These are phyloP conservation scores for Nephrotoma appendiculata DNA, from an alignment of 2,888 invertebrate genomes.

Conservation along the genomic window DNA sequence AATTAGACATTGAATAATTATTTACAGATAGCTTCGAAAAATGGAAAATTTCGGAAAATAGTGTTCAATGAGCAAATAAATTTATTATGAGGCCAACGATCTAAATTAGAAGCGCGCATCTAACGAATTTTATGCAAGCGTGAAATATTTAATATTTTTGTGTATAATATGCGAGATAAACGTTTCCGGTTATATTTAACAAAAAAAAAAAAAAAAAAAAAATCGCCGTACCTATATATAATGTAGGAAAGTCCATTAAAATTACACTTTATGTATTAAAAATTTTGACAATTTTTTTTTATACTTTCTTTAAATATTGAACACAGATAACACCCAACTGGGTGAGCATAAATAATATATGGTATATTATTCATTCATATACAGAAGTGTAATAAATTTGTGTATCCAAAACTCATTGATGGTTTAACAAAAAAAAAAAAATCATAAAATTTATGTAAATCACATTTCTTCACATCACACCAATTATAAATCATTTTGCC, in stretches of 20 bases:
- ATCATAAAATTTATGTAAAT: neutral
- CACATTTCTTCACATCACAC: neutral
- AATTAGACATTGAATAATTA: too few relatives aligned
- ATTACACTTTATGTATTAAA: neutral
- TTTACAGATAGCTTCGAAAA: too few relatives aligned
- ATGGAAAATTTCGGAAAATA: too few relatives aligned
- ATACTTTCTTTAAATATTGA: neutral
- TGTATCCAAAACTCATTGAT: neutral
- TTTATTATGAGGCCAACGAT: neutral
- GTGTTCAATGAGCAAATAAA: neutral
- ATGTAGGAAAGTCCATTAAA: neutral
- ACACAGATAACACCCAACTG: neutral
- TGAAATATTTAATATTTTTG: neutral
- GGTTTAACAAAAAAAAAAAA: neutral
- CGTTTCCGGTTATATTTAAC: neutral
- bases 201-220: neutral
- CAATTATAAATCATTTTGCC: neutral
- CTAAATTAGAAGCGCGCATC: neutral
- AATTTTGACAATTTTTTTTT: neutral
- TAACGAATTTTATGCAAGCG: neutral
- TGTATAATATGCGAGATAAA: neutral
- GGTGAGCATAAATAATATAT: neutral
- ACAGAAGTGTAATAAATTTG: neutral
- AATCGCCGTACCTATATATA: neutral
- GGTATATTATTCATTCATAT: neutral